These are phyloP conservation scores for Pluvialis apricaria DNA, from an alignment of 2,113 vertebrate genomes.

Conservation along the genomic window DNA sequence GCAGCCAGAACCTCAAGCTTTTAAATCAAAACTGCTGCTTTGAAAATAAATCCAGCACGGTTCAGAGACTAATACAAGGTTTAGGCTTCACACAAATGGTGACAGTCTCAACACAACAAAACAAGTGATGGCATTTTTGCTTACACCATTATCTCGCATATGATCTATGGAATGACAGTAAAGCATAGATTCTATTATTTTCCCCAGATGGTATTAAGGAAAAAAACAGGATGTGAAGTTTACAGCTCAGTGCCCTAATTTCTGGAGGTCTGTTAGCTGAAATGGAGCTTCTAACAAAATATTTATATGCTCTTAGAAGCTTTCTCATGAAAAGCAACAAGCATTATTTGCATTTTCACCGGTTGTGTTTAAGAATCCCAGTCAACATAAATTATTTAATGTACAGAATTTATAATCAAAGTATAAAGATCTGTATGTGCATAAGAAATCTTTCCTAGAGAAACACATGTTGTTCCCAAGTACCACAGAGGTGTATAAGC, in stretches of 20 bases:
- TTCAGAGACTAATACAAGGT: not conserved
- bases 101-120: not conserved
- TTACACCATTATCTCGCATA: not conserved
- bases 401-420: slow-evolving; percentile 16
- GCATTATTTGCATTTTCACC: slow-evolving; percentile 34
- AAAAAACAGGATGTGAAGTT: slow-evolving; percentile 26
- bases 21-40: not conserved
- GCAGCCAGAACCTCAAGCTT: not conserved
- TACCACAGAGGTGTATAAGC: not conserved
- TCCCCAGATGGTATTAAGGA: not conserved
- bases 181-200: slow-evolving; percentile 5
- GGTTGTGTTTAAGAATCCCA: not conserved
- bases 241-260: slow-evolving; percentile 43
- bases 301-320: slow-evolving; percentile 14
- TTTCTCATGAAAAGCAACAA: not conserved
- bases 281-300: slow-evolving; percentile 34
- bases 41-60: not conserved
- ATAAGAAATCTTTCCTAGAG: not conserved
- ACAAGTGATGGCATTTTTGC: not conserved
- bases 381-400: slow-evolving; percentile 25
- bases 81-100: not conserved
- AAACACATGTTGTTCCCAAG: not conserved
- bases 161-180: not conserved
- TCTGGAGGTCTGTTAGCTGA: slow-evolving; percentile 44
- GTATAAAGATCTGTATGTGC: not conserved